Evolutionary conservation across 2,888 invertebrate species (phyloP), one percentile per base, ranked within the genome.

Genomic region (Drosophila incognita): DNA sequence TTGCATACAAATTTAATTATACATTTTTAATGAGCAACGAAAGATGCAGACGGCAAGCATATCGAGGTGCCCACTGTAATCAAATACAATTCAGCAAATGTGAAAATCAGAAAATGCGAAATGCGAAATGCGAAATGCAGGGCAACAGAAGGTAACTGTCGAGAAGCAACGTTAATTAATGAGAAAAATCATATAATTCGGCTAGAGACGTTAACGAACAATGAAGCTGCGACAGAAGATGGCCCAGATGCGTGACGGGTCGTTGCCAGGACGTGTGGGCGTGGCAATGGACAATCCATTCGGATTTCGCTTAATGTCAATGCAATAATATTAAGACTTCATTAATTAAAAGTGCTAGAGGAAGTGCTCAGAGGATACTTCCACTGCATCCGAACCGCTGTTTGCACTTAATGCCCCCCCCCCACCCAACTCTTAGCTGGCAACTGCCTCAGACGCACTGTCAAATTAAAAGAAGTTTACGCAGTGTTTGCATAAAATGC

Each of bases 281-380:
- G 36, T 51, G 58, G 62, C 58, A 62, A 13, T 46, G 53, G 48
- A 57, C 56, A 75, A 58, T 82, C 77, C 76, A 86, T 77, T 76
- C 75, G 86, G 69, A 81, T 82, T 81, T 63, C 79, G 82, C 80
- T 82, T 79, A 89, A 83, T 87, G 83, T 82, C 89, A 85, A 85
- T 74, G 81, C 78, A 88, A 87, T 82, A 88, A 82, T 90, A 90
- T 91, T 86, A 89, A 89, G 90, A 89, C 90, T 89, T 90, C 86
- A 91, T 91, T 91, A 91, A 91, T 89, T 84, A 83, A 90, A 84
- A 83, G 68, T 75, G 78, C 75, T 69, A 61, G 63, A 53, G 73
- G 53, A 63, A 24, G 69, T 35, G 69, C 62, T 49, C 52, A 48
- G 36, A 15, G 29, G 15, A 40, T 15, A n/a, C 33, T 13, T 21